Conservation (phyloP, 1,140 invertebrate genomes). For the Tachypleus tridentatus region DNA sequence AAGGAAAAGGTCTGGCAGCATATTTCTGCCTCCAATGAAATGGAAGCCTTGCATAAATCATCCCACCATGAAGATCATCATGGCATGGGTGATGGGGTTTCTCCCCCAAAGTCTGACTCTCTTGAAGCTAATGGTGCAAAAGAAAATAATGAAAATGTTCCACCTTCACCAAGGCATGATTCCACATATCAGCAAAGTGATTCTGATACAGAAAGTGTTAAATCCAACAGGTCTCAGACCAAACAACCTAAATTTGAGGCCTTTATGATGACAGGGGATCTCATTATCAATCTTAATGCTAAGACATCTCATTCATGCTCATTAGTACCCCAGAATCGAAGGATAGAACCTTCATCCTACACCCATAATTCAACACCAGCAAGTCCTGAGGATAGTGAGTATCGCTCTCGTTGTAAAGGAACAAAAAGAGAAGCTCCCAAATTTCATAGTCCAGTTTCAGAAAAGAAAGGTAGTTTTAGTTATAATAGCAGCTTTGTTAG, state of each 20-base stretch:
- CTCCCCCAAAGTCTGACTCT: conserved; percentile 4
- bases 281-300: conserved; percentile 69
- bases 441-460: conserved; percentile 21
- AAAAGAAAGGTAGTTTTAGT: conserved; percentile 25
- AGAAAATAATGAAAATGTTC: conserved; percentile 22
- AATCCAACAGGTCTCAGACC: conserved; percentile 16
- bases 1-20: conserved; percentile 14
- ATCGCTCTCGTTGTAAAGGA: conserved; percentile 28
- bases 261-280: conserved; percentile 94
- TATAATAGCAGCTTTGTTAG: conserved; percentile 45
- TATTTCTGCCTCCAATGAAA: conserved; percentile 30
- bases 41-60: conserved; percentile 19
- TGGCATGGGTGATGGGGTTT: conserved; percentile 22
- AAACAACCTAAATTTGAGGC: conserved; percentile 55
- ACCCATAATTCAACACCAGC: conserved; percentile 61
- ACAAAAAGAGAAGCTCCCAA: conserved; percentile 28
- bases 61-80: conserved; percentile 24
- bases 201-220: conserved; percentile 9
- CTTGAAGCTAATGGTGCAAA: conserved; percentile 3
- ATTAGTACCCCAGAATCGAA: conserved; percentile 26
- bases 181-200: not conserved
- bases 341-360: conserved; percentile 40
- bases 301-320: conserved; percentile 47
- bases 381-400: conserved; percentile 53
- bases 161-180: conserved; percentile 6